Base-by-base conservation (phyloP, 2,888 invertebrate genomes). In the Eupeodes latifasciatus region DNA sequence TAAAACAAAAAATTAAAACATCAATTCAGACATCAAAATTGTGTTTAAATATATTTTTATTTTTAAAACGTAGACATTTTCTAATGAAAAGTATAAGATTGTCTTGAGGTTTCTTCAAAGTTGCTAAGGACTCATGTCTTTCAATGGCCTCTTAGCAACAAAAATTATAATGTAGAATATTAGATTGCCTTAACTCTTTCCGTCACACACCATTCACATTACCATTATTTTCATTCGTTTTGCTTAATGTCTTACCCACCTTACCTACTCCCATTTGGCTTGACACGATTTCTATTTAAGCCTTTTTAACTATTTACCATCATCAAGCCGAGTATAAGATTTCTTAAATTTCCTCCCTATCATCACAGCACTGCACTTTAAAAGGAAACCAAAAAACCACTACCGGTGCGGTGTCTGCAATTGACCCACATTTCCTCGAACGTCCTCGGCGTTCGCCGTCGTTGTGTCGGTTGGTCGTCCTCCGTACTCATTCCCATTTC, bases 391-490 rank as follows among this genome's bases (percentile, higher is more conserved):
- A 34, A n/a, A 19, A 57, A 5, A 49, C 66, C 16, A 59, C 55
- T 19, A 34, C 27, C 16, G 6, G 16, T 7, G 55, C 4, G 5
- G 19, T 72, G 44, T 67, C 66, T 67, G 61, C 80, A 80, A 69
- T 80, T 85, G 75, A 81, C 85, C 81, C 64, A 85, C 81, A 85
- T 81, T 80, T 71, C 49, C 16, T 16, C 12, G 10, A 61, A n/a
- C 36, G n/a, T n/a, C 16, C 40, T 36, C 5, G 1, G 2, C 16
- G 40, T 61, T 2, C 27, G 27, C 2, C 27, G 27, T 27, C 3
- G 27, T 27, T 3, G 27, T 27, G 27, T 27, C 27, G 27, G 27
- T 27, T 27, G 27, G 27, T 27, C 27, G 27, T 27, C 27, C 27
- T 27, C 27, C 2, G 27, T 16, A 40, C 14, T 36, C 59, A 34